Evolutionary conservation across 2,113 vertebrate species (phyloP).

Genomic region (Ceuthmochares aereus): DNA sequence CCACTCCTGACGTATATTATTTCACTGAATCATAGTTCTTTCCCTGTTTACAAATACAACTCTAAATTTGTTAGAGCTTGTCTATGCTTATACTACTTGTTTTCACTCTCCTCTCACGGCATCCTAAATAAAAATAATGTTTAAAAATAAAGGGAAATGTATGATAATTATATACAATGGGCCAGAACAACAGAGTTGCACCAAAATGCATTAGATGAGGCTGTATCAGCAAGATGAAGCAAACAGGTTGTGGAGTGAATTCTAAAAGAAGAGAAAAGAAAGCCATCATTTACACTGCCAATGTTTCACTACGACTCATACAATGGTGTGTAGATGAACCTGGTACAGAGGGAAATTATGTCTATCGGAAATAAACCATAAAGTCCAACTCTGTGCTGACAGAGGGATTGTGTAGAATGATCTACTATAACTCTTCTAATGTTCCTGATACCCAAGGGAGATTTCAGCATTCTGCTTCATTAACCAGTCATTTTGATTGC

Average conservation of each 20-base stretch:
- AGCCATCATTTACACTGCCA: background rate
- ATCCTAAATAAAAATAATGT: constrained; percentile 41
- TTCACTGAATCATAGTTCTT: background rate
- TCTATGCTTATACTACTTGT: background rate
- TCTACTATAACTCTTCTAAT: background rate
- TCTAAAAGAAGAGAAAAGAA: background rate
- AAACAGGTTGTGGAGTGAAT: background rate
- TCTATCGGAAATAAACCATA: background rate
- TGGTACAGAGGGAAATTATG: background rate
- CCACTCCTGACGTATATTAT: background rate
- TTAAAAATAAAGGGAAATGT: constrained; percentile 29
- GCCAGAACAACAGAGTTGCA: background rate
- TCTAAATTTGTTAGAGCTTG: constrained; percentile 3
- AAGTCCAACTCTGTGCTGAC: background rate
- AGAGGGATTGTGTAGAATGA: background rate
- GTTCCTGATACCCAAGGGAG: background rate
- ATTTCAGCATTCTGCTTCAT: constrained; percentile 49
- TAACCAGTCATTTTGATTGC: constrained; percentile 30
- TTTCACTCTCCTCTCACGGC: background rate
- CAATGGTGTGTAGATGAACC: background rate
- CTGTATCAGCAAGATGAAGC: background rate
- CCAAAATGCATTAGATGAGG: background rate
- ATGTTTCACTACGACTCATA: background rate
- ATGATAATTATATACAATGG: background rate
- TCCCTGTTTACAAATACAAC: constrained; percentile 1